A percentile compares a stretch with the other conserved stretches of the same genome.
phyloP scores from a whole-genome alignment of 1,140 invertebrate species.

The Chironomus striatipennis region DNA sequence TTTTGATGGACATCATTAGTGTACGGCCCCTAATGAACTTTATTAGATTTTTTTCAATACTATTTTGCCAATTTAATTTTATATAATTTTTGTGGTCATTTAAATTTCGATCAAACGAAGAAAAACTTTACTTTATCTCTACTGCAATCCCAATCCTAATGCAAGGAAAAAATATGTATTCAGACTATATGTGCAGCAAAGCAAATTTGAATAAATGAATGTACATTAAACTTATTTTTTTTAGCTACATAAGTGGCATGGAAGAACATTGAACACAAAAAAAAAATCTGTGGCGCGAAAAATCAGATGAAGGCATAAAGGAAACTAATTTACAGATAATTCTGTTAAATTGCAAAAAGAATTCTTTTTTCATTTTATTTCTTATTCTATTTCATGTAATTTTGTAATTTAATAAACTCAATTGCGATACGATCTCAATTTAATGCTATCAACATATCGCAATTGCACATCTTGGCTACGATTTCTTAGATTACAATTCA shows the following conservation, averaged over 20 bases:
- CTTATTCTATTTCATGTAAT: slow-evolving; percentile 6
- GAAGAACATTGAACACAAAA: neutral
- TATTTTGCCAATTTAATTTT: too few relatives aligned
- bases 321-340: slow-evolving; percentile 22
- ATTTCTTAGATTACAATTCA: slow-evolving; percentile 11
- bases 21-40: too few relatives aligned
- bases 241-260: neutral
- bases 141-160: neutral
- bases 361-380: neutral
- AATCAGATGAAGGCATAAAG: neutral
- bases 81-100: neutral
- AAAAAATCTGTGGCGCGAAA: neutral
- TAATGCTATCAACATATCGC: slow-evolving; percentile 22
- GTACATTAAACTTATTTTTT: neutral
- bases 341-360: slow-evolving; percentile 14
- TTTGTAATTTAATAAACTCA: slow-evolving; percentile 23
- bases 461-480: neutral
- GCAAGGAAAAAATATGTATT: too few relatives aligned
- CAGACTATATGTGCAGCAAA: neutral
- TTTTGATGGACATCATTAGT: too few relatives aligned
- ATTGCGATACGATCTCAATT: slow-evolving; percentile 23
- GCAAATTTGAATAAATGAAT: slow-evolving; percentile 9
- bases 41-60: too few relatives aligned
- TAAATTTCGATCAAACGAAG: neutral
- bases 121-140: neutral